Base-by-base conservation (phyloP, 2,797 vertebrate genomes). In the Cottoperca gobio region DNA sequence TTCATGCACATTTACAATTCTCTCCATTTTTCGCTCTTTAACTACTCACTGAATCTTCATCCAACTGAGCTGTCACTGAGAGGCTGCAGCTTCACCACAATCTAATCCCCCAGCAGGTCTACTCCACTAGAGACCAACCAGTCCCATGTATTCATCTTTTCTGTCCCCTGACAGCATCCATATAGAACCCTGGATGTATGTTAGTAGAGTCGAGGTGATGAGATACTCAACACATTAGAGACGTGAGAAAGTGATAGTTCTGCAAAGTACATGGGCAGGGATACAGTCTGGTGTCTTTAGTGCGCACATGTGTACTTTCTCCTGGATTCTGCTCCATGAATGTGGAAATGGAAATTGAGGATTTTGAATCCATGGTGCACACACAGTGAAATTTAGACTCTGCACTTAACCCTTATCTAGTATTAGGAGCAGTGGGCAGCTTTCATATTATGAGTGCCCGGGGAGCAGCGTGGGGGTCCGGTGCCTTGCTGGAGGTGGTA, bases 121-220 rank as follows among this genome's bases (percentile, higher is more conserved):
- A 19, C 61, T 53, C 73, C 45, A 55, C 33, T n/a, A 75, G 43
- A 75, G 62, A 62, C 65, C 49, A 42, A 24, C 68, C 68, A 69
- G 61, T 69, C 45, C 26, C 19, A 10, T 48, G 66, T 69, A 52
- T 83, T 83, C 80, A 73, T 85, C 52, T 64, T 42, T 19, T 60
- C 40, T 57, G 53, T 66, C 68, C 68, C 49, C 73, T 55, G 53
- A 83, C 60, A 70, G 53, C 54, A 26, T 43, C 49, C 71, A 61
- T 64, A 69, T 48, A 72, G 45, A 67, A 49, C 24, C 21, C 8
- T 73, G 46, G 35, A 59, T 73, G 23, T 31, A 26, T 48, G 33
- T 23, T 1, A 54, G 33, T 24, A 5, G 21, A 61, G 61, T 57
- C 40, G 19, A 28, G 6, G 23, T 68, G 54, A 63, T 46, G 77